phyloP scores from a whole-genome alignment of 2,888 invertebrate species.

The Caradrina kadenii region DNA sequence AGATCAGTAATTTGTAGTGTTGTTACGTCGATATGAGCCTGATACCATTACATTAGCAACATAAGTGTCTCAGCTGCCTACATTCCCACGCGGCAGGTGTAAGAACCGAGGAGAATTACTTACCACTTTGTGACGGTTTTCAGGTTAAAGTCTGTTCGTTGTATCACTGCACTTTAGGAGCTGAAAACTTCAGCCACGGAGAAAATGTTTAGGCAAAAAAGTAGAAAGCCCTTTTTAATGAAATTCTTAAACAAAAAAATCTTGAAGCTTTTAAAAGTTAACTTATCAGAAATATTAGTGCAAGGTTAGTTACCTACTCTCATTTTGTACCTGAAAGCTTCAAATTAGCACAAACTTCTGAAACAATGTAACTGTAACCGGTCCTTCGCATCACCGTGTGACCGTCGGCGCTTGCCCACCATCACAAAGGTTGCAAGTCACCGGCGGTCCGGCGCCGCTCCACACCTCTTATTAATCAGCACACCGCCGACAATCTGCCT shows the following conservation, averaged over 20 bases:
- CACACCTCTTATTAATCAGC: slow-evolving; percentile 82
- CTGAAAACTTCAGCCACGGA: slow-evolving; percentile 1
- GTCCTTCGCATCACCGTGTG: slow-evolving; percentile 65
- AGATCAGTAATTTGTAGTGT: slow-evolving; percentile 42
- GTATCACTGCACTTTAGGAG: slow-evolving; percentile 13
- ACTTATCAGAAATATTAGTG: neutral
- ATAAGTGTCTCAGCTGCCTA: slow-evolving; percentile 36
- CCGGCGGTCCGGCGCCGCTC: slow-evolving; percentile 76
- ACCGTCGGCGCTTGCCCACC: slow-evolving; percentile 65
- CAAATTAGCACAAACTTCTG: neutral
- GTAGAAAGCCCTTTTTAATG: neutral
- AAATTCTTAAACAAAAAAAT: neutral
- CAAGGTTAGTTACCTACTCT: neutral
- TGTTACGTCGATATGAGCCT: slow-evolving; percentile 33
- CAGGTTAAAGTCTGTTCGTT: slow-evolving; percentile 14
- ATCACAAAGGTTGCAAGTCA: slow-evolving; percentile 83
- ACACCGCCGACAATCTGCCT: slow-evolving; percentile 73
- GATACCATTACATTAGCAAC: slow-evolving; percentile 21
- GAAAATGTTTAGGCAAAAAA: neutral
- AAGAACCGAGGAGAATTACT: slow-evolving; percentile 26
- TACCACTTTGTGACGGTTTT: slow-evolving; percentile 26
- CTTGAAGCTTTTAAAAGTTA: neutral
- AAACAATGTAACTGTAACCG: slow-evolving; percentile 3
- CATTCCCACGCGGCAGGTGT: slow-evolving; percentile 52
- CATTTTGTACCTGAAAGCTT: neutral